phyloP scores from a whole-genome alignment of 1,140 invertebrate genomes.

The Aphaenogaster floridana region DNA sequence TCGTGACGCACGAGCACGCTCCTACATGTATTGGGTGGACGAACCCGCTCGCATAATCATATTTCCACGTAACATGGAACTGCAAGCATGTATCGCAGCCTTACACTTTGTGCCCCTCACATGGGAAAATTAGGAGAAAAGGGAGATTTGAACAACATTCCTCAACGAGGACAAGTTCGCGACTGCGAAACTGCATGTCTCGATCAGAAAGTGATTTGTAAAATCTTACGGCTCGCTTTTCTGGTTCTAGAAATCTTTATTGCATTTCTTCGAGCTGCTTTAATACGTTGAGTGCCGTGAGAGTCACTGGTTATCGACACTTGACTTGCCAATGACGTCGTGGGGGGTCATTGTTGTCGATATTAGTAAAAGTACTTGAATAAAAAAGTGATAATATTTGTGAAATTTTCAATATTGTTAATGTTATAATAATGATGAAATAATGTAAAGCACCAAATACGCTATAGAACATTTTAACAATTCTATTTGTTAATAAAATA shows the following conservation, averaged over 20 bases:
- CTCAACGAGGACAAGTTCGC: background rate
- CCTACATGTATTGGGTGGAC: conserved; percentile 21
- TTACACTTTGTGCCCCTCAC: background rate
- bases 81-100: background rate
- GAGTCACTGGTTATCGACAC: no score
- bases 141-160: background rate
- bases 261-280: background rate
- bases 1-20: conserved; percentile 66
- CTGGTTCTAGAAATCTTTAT: background rate
- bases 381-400: no score
- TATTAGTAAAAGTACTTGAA: no score
- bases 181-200: background rate
- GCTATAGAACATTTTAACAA: no score
- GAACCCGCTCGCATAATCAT: conserved; percentile 51
- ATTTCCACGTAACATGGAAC: conserved; percentile 47
- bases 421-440: no score
- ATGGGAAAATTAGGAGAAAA: background rate
- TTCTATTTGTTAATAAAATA: no score
- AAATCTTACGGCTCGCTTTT: background rate
- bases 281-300: no score
- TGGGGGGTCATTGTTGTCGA: no score
- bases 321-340: no score
- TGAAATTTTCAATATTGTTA: no score
- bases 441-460: no score
- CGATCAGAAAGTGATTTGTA: background rate